Base-by-base conservation (phyloP, 2,888 invertebrate genomes). In the Brachypalpus laphriformis region DNA sequence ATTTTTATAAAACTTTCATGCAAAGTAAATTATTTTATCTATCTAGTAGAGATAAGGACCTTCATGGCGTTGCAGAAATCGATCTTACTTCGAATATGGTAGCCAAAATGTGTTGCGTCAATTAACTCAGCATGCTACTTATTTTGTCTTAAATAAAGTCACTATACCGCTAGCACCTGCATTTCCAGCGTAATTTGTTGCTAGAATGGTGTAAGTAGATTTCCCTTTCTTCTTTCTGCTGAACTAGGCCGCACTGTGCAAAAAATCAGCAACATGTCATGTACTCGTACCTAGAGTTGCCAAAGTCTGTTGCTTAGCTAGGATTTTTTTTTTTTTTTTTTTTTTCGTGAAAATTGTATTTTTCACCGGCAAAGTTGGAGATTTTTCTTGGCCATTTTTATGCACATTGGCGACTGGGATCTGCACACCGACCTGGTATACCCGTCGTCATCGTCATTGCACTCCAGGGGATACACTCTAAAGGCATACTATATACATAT, bases 381-480 rank as follows among this genome's bases (percentile, higher is more conserved):
- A 9, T 49, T 63, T 72, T 72, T 51, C 25, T 70, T 31, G 28
- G 8, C 31, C 28, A 65, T 40, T 74, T 65, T 47, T 18, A 63
- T 59, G 34, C 28, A 71, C 71, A 65, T 71, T 72, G 57, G 56
- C 59, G 56, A 40, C 47, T 65, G 47, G 6, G 34, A 54, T 65
- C 54, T 45, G 9, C 11, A 34, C 34, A 51, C 65, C 40, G 20
- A 77, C 22, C 37, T 57, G 16, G 51, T 42, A 25, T 49, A 49
- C 31, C 56, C 57, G 6, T 31, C 31, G 31, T 31, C 34, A 9
- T 34, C 34, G 37, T 25, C 63, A 71, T 71, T 65, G 70, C 63
- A 54, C 72, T 63, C 71, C 49, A 56, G 74, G 61, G 51, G 72
- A 74, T 78, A 61, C 42, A 34, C 61, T 25, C n/a, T n/a, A 47